Evolutionary conservation across 2,888 invertebrate genomes (phyloP).

Genomic region (Hemicrepidius hirtus): DNA sequence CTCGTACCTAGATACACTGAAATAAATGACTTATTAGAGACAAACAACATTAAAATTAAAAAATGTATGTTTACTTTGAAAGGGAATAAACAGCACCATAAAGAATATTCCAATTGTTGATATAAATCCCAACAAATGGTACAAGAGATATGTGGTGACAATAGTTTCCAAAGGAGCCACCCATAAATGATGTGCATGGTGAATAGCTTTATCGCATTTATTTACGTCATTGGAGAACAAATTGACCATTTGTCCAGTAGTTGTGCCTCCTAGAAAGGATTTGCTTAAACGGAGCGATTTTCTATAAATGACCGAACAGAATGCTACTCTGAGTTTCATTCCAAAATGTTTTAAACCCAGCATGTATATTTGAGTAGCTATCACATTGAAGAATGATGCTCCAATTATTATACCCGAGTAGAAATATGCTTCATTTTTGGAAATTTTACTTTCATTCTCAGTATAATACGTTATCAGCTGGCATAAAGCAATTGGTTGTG

Average conservation of each 20-base stretch:
- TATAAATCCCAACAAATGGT: constrained; percentile 73
- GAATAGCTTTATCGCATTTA: constrained; percentile 86
- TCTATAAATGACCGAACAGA: constrained; percentile 88
- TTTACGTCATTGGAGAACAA: constrained; percentile 89
- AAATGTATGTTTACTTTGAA: constrained; percentile 71
- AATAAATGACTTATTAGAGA: too few relatives aligned
- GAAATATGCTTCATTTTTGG: constrained; percentile 79
- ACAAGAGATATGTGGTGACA: constrained; percentile 83
- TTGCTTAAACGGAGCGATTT: constrained; percentile 82
- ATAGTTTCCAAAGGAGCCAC: constrained; percentile 86
- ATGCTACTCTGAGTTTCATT: constrained; percentile 88
- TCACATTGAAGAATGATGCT: constrained; percentile 82
- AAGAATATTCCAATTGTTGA: constrained; percentile 75
- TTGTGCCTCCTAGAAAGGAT: constrained; percentile 89
- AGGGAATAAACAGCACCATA: constrained; percentile 72
- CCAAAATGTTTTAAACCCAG: constrained; percentile 87
- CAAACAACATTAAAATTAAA: too few relatives aligned
- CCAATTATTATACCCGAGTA: constrained; percentile 84
- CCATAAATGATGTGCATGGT: constrained; percentile 88
- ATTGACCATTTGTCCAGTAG: constrained; percentile 76
- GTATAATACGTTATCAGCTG: constrained; percentile 78
- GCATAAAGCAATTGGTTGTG: constrained; percentile 69
- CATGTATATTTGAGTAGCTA: constrained; percentile 85
- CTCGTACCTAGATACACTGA: constrained; percentile 83
- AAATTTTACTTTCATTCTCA: constrained; percentile 63